Base-by-base conservation (phyloP, 2,797 vertebrate genomes). In the Bryconaethiops microstoma region DNA sequence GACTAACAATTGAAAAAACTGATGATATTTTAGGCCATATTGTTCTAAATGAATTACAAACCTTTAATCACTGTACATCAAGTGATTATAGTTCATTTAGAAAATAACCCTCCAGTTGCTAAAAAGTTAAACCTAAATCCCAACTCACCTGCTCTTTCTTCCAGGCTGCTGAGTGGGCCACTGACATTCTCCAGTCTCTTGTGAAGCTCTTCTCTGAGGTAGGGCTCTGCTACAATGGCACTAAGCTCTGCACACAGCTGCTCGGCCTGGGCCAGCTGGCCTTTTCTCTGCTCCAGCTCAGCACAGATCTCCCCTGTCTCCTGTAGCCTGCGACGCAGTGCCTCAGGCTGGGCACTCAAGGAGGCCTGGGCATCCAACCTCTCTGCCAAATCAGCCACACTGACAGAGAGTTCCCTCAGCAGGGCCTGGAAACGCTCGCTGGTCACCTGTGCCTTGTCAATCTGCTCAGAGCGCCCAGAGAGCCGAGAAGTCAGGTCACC, bases 261-360 rank as follows among this genome's bases (percentile, higher is more conserved):
- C 91, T 97, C 94, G 0, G 97, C 97, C 89, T 96, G 95, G 0
- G 83, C 79, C 25, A 98, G 93, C 90, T 98, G 94, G 0, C 89
- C 87, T 0, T 95, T 92, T 84, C 96, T 91, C 76, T 94, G 93
- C 87, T 95, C 98, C 85, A 99, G 93, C 85, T 99, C 97, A 0
- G 97, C 95, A 42, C 96, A 95, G 89, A 99, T 95, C 91, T 98
- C 97, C 0, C 98, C 98, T 0, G 96, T 99, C 77, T 99, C 97
- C 86, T 97, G 96, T 75, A 99, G 93, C 76, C 97, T 96, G 8
- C 92, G 95, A 29, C 96, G 97, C 63, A 99, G 93, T 0, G 96
- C 96, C 10, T 98, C 97, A 0, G 98, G 98, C 86, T 97, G 96
- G 0, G 96, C 95, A 76, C 97, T 98, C 80, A 97, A 85, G 0